phyloP scores from a whole-genome alignment of 2,888 invertebrate genomes.

The Trypoxylon attenuatum region DNA sequence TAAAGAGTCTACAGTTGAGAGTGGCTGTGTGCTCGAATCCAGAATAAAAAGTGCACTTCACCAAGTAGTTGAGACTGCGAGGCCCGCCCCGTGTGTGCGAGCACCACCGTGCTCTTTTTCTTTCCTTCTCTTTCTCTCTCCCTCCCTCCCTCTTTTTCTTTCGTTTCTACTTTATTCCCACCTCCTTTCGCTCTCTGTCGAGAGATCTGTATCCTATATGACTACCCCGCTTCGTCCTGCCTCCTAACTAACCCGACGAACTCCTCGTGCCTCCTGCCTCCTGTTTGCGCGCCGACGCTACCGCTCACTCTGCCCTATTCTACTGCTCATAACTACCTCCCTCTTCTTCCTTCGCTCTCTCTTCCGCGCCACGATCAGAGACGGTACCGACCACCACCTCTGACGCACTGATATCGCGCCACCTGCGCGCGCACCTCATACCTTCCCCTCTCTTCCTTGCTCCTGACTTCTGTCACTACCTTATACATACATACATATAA shows the following conservation, averaged over 20 bases:
- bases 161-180: conserved; percentile 13
- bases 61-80: conserved; percentile 47
- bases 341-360: conserved; percentile 31
- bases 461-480: not conserved
- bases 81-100: conserved; percentile 54
- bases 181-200: no score
- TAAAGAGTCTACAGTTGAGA: conserved; percentile 33
- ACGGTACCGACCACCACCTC: conserved; percentile 62
- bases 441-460: conserved; percentile 16
- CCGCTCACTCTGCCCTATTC: conserved; percentile 47
- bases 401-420: conserved; percentile 73
- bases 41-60: conserved; percentile 39
- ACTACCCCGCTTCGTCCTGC: no score
- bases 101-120: conserved; percentile 40
- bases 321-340: not conserved
- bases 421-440: conserved; percentile 70
- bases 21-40: conserved; percentile 35
- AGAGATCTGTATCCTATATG: no score
- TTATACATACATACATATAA: no score
- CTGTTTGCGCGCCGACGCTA: not conserved
- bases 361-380: conserved; percentile 49
- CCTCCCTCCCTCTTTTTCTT: conserved; percentile 48
- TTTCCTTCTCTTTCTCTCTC: conserved; percentile 40
- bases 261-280: not conserved
- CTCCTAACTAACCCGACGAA: not conserved